phyloP scores from a whole-genome alignment of 2,113 vertebrate genomes.

The Megalops atlanticus region DNA sequence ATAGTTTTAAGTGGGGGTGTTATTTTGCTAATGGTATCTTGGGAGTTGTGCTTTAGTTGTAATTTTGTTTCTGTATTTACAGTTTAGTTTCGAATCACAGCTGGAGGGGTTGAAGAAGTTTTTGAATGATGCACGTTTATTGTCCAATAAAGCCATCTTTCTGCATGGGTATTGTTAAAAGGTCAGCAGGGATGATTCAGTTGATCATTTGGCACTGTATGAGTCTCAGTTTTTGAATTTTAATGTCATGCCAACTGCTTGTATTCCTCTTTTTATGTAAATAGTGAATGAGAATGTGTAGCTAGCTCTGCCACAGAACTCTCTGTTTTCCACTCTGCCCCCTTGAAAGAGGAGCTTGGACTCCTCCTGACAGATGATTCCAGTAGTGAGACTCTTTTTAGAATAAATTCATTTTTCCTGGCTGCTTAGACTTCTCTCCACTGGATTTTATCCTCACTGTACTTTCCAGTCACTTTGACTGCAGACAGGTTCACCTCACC shows the following conservation, averaged over 20 bases:
- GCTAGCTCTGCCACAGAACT: background rate
- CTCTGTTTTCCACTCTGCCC: background rate
- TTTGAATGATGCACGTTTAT: constrained; percentile 31
- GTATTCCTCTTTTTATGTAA: background rate
- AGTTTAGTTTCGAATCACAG: background rate
- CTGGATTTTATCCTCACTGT: background rate
- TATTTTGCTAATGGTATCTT: background rate
- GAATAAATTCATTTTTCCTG: background rate
- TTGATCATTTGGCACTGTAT: constrained; percentile 2
- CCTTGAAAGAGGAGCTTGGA: background rate
- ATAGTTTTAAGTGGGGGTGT: background rate
- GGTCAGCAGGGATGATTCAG: background rate
- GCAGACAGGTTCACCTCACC: background rate
- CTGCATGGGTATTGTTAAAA: constrained; percentile 30
- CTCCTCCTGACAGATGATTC: background rate
- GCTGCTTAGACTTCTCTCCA: background rate
- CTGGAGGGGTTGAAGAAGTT: constrained; percentile 2
- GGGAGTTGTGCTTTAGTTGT: constrained; percentile 8
- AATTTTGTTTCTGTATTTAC: constrained; percentile 5
- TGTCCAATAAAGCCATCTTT: constrained; percentile 32
- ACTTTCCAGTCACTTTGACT: constrained; percentile 6
- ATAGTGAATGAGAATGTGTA: constrained; percentile 7
- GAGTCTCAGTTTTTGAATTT: constrained; percentile 3
- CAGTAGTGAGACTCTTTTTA: background rate
- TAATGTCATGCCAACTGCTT: constrained; percentile 3